Conservation (phyloP, 2,113 vertebrate species). For the Aythya baeri region DNA sequence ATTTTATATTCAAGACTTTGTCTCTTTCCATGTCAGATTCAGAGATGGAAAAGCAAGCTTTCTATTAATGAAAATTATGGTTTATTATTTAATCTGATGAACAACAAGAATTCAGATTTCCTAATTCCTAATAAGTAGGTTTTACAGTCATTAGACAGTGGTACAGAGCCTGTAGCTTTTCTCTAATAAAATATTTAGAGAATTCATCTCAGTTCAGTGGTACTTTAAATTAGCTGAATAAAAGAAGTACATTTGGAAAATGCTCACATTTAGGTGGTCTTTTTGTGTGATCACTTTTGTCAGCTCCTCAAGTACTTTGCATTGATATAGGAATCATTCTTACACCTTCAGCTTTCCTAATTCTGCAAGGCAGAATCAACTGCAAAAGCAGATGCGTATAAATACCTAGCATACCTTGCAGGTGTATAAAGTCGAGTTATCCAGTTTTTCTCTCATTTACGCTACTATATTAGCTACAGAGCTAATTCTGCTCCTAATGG, state of each 20-base stretch:
- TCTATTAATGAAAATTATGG: neutral
- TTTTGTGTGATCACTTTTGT: conserved; percentile 26
- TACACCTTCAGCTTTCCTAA: neutral
- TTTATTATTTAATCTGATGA: conserved; percentile 15
- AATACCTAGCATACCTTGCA: neutral
- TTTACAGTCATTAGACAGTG: conserved; percentile 53
- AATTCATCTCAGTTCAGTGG: conserved; percentile 11
- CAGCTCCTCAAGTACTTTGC: neutral
- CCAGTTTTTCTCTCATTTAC: neutral
- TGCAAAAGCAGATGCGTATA: neutral
- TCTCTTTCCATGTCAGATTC: neutral
- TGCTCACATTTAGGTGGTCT: neutral
- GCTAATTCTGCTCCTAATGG: neutral
- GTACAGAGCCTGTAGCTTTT: neutral
- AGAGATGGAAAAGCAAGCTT: neutral
- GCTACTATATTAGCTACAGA: neutral
- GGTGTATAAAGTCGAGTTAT: neutral
- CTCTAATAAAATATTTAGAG: conserved; percentile 59
- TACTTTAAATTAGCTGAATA: conserved; percentile 53
- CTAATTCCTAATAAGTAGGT: neutral
- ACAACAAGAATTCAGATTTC: conserved; percentile 29
- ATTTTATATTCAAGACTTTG: neutral
- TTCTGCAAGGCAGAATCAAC: neutral
- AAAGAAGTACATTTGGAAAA: conserved; percentile 8
- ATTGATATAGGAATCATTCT: neutral